These are phyloP conservation scores for Cynodonichthys magdalenae DNA, from an alignment of 2,797 vertebrate species.

Conservation along the genomic window DNA sequence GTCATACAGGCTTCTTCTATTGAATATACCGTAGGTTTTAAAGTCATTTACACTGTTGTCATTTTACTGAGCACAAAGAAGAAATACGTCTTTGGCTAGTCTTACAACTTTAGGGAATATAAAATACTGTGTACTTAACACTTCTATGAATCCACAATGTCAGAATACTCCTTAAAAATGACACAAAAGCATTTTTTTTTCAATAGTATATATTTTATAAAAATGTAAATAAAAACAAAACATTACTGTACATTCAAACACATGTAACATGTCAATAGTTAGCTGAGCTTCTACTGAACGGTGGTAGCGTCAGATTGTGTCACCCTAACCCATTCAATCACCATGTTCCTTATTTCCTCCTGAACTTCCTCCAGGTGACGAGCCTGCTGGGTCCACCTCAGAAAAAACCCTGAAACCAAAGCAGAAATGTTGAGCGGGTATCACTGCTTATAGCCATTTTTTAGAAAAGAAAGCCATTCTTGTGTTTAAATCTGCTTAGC, in stretches of 20 bases:
- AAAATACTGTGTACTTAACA: background rate
- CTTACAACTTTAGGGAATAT: background rate
- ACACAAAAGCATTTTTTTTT: slow-evolving; percentile 9
- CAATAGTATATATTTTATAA: slow-evolving; percentile 26
- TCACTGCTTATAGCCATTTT: background rate
- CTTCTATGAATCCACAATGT: no score
- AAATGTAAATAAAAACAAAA: slow-evolving; percentile 13
- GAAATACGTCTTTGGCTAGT: background rate
- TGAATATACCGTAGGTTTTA: slow-evolving; percentile 23
- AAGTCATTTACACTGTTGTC: background rate
- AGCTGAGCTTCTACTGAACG: background rate
- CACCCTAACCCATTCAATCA: slow-evolving; percentile 64
- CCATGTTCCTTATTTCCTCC: slow-evolving; percentile 76
- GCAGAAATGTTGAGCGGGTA: background rate
- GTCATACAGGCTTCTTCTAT: slow-evolving; percentile 30
- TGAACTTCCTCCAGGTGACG: slow-evolving; percentile 81
- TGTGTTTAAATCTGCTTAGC: no score
- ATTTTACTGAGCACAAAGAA: slow-evolving; percentile 2
- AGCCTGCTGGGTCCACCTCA: slow-evolving; percentile 80
- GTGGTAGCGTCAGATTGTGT: slow-evolving; percentile 23
- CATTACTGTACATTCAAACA: slow-evolving; percentile 30
- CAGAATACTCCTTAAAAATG: slow-evolving; percentile 1
- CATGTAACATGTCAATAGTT: slow-evolving; percentile 1
- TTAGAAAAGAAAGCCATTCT: no score
- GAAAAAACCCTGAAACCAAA: slow-evolving; percentile 83